A percentile compares a stretch with the other conserved stretches of the same genome.
Evolutionary conservation across 1,140 invertebrate species (phyloP).

Genomic region (Trinorchestia longiramus): DNA sequence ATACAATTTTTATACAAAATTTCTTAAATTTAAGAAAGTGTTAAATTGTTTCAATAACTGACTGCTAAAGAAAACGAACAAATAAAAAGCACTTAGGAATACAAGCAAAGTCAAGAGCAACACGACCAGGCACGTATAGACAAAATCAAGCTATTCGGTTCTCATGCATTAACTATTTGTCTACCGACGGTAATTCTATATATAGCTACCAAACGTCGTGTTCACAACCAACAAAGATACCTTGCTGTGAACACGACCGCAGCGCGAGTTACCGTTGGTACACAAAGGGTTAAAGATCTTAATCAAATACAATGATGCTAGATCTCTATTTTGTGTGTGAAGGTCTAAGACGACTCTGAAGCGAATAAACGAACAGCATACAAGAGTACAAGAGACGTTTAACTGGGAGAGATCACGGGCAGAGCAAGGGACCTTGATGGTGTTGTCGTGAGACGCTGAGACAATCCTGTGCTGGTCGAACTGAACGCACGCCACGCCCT

Average conservation of each 20-base stretch:
- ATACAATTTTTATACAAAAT: not conserved
- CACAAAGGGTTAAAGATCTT: no score
- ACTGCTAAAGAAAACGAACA: not conserved
- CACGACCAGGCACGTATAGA: no score
- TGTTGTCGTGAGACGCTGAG: constrained; percentile 74
- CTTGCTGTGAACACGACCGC: no score
- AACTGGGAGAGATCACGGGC: not conserved
- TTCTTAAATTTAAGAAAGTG: not conserved
- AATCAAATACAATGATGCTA: no score
- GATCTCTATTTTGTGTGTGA: no score
- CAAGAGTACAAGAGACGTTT: not conserved
- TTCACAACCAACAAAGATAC: no score
- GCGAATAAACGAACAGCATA: not conserved
- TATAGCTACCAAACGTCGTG: no score
- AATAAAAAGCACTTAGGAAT: not conserved
- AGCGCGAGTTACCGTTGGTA: no score
- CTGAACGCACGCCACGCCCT: constrained; percentile 74
- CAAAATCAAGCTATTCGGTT: no score
- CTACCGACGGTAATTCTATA: no score
- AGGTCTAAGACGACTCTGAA: not conserved
- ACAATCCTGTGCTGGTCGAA: constrained; percentile 73
- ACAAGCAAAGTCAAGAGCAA: not conserved
- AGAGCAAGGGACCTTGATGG: constrained; percentile 71
- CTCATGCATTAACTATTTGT: no score
- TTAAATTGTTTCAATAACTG: not conserved